Conservation (phyloP, 2,888 invertebrate species). For the Chironomus riparius region DNA sequence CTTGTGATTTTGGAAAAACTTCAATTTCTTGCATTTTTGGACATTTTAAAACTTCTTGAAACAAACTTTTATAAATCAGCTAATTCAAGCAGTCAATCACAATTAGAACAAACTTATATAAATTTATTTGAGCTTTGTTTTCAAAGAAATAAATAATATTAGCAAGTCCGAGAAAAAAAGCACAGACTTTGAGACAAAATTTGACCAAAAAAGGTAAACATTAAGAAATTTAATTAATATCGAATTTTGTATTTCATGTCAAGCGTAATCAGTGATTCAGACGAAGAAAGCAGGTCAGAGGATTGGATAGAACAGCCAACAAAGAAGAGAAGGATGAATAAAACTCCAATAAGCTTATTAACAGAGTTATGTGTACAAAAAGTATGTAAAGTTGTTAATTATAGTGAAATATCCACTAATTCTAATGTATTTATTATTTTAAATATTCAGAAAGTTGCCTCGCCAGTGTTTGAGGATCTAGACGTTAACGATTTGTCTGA, state of each 20-base stretch:
- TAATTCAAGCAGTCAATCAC: no score
- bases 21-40: no score
- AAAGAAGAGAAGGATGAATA: neutral
- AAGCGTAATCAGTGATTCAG: no score
- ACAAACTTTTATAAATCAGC: no score
- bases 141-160: no score
- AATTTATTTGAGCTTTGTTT: no score
- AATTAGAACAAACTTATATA: no score
- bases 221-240: neutral
- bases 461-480: neutral
- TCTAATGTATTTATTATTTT: neutral
- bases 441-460: neutral
- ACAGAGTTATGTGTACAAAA: neutral
- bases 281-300: neutral
- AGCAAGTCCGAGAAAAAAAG: no score
- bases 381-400: neutral
- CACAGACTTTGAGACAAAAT: no score
- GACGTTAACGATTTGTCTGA: neutral
- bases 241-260: no score
- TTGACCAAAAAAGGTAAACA: neutral
- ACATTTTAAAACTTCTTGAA: no score
- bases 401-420: neutral
- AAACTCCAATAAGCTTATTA: slow-evolving; percentile 1
- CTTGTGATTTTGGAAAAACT: no score
- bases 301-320: neutral